Evolutionary conservation across 2,113 vertebrate genomes (phyloP).

Genomic region (Brachirus orientalis): DNA sequence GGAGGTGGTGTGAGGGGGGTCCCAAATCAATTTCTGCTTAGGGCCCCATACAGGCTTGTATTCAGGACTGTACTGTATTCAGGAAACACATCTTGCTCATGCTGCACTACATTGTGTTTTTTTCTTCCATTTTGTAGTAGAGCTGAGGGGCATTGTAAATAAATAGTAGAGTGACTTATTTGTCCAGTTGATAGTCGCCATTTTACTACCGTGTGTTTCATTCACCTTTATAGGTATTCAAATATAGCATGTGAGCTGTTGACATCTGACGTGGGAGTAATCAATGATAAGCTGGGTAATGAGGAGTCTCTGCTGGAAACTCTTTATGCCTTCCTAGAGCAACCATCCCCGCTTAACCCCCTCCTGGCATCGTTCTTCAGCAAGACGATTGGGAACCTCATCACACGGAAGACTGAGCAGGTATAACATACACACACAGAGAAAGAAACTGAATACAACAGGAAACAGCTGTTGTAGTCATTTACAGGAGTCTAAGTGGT

Average conservation of each 20-base stretch:
- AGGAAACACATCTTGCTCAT: too few species aligned
- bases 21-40: too few species aligned
- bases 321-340: constrained; percentile 91
- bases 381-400: constrained; percentile 96
- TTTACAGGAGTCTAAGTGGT: too few species aligned
- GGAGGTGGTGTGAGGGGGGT: too few species aligned
- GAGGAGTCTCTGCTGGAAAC: constrained; percentile 89
- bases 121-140: too few species aligned
- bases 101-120: too few species aligned
- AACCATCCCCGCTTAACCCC: constrained; percentile 92
- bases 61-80: too few species aligned
- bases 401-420: constrained; percentile 96
- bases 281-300: constrained; percentile 94
- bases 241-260: constrained; percentile 96
- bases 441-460: too few species aligned
- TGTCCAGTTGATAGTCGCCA: background rate
- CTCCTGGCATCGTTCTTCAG: constrained; percentile 98
- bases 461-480: too few species aligned
- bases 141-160: too few species aligned
- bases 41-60: too few species aligned
- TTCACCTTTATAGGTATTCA: constrained; percentile 82
- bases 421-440: constrained; percentile 68
- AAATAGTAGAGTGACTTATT: too few species aligned
- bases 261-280: constrained; percentile 92
- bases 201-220: constrained; percentile 24